Percentiles rank a stretch among this genome's conserved stretches.
These are phyloP conservation scores for Popillia japonica DNA, from an alignment of 1,140 invertebrate genomes.

Conservation along the genomic window DNA sequence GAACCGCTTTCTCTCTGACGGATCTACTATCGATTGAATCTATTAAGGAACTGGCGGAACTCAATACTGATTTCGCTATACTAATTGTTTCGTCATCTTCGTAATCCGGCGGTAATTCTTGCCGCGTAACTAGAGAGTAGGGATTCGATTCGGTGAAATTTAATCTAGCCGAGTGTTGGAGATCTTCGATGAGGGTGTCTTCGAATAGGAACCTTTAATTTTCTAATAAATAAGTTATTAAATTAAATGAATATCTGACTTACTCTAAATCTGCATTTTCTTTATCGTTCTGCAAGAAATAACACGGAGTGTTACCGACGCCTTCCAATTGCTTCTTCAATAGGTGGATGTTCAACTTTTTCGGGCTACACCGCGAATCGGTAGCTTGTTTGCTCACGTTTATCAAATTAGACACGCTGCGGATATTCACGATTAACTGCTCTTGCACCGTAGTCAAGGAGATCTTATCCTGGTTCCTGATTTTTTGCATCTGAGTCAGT, in stretches of 20 bases:
- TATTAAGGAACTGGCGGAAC: neutral
- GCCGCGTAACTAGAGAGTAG: conserved; percentile 1
- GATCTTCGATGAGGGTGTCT: conserved; percentile 16
- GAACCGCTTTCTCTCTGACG: neutral
- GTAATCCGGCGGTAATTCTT: conserved; percentile 35
- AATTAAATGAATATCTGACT: neutral
- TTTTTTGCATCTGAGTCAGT: neutral
- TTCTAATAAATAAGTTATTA: neutral
- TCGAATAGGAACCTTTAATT: conserved; percentile 4
- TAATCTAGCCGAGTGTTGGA: conserved; percentile 16
- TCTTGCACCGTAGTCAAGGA: neutral
- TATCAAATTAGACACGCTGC: neutral
- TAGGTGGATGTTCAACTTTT: neutral
- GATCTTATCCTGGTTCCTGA: neutral
- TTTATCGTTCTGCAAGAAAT: neutral
- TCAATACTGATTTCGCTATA: neutral
- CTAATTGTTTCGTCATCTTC: neutral
- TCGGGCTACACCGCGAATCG: neutral
- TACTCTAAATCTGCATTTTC: neutral
- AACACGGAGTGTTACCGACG: neutral
- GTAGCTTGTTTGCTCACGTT: neutral
- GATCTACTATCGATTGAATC: neutral
- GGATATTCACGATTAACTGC: neutral
- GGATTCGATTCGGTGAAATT: neutral
- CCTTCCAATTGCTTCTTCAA: neutral